Base-by-base conservation (phyloP, 2,888 invertebrate species). In the Tupiocoris notatus region DNA sequence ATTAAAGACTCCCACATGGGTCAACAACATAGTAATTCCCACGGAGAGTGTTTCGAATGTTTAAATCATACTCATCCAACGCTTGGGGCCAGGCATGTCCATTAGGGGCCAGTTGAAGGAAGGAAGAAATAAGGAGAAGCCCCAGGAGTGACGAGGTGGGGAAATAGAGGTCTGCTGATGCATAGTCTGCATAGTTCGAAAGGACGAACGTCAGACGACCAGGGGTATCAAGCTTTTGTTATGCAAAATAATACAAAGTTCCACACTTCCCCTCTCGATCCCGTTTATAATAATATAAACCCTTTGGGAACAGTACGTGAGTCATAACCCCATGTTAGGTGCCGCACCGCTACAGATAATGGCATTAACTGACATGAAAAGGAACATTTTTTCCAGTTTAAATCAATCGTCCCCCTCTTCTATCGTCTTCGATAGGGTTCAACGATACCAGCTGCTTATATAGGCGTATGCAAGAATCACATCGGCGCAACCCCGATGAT, bases 361-460 rank as follows among this genome's bases (percentile, higher is more conserved):
- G 70, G 70, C 24, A 70, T 70, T 70, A 70, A 70, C 59, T 70
- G 70, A 70, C 70, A 70, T 59, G 59, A 70, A 70, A 70, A 70
- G 59, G 57, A 59, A 59, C 57, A 70, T 24, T 59, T 70, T 70
- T 70, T 68, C 59, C 1, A 18, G 22, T 24, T 70, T 59, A 23
- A 70, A 70, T 70, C 70, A 70, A 70, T 70, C 70, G 59, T 24
- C 70, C 70, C 70, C 24, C 58, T 23, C 7, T n/a, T n/a, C n/a
- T 58, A 21, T 0, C 2, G 17, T 22, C 12, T 24, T 21, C 25
- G 25, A 39, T 65, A 25, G 17, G 25, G 17, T 18, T 9, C 65
- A 24, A 18, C 58, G 70, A 17, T 18, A 70, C 70, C 70, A 70
- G 70, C 70, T 70, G 70, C 70, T 59, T 59, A 70, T 7, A 59